These are phyloP conservation scores for Drosophila ironensis DNA, from an alignment of 1,140 invertebrate species.

Conservation along the genomic window DNA sequence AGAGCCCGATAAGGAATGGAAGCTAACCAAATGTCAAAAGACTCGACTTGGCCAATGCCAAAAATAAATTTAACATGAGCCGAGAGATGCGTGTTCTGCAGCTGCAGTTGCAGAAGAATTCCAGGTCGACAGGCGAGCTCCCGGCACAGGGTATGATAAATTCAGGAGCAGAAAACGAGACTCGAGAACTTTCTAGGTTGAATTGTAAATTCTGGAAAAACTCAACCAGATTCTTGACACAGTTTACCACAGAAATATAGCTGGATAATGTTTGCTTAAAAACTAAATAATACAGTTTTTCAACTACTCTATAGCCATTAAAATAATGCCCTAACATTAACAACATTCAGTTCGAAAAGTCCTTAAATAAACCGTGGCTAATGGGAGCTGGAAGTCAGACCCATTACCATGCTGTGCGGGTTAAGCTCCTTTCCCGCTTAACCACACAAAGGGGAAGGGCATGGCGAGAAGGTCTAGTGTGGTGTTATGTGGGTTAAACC, in stretches of 20 bases:
- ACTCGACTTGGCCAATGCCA: constrained; percentile 17
- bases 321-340: no score
- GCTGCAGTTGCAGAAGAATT: not conserved
- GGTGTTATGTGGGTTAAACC: constrained; percentile 10
- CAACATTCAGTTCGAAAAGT: no score
- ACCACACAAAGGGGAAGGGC: constrained; percentile 12
- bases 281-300: no score
- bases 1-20: constrained; percentile 23
- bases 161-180: not conserved
- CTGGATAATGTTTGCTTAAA: no score
- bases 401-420: not conserved
- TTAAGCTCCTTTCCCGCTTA: constrained; percentile 6
- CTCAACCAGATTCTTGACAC: no score
- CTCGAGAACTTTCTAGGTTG: not conserved
- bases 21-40: constrained; percentile 33
- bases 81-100: not conserved
- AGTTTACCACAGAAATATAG: no score
- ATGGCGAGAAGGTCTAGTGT: not conserved
- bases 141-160: not conserved
- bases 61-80: constrained; percentile 35
- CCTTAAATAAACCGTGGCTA: not conserved
- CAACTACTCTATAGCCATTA: no score
- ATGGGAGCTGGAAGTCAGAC: not conserved
- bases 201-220: no score
- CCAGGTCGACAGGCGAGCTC: no score